Base-by-base conservation (phyloP, 2,888 invertebrate genomes). In the Norana najaformis region DNA sequence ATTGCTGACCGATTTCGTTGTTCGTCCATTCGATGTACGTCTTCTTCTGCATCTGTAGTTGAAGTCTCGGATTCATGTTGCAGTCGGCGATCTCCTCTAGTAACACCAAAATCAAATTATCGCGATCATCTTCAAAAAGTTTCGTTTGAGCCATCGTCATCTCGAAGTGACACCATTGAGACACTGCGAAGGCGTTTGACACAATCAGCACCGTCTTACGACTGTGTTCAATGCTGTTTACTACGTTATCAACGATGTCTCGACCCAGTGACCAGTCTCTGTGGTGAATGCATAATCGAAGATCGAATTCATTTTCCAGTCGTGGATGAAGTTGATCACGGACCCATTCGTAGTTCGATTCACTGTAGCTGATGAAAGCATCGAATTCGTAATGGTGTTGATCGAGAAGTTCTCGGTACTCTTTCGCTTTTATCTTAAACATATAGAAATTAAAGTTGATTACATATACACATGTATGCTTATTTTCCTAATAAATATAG, bases 141-240 rank as follows among this genome's bases (percentile, higher is more conserved):
- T 93, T 92, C 93, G 96, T 96, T 91, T 97, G 96, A 0, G 96
- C 97, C 88, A 97, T 93, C 92, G 96, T 96, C 96, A 97, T 96
- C 94, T 97, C 97, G 92, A 96, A 97, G 92, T 96, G 96, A 92
- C 97, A 97, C 97, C 97, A 97, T 92, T 96, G 96, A 92, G 96
- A 97, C 18, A 96, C 94, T 16, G 96, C 94, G 93, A 97, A 97
- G 92, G 95, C 95, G 83, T 96, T 95, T 0, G 97, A 96, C 30
- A 97, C 95, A 20, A 97, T 95, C 90, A 97, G 94, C 94, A 97
- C 95, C 0, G 97, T 96, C 11, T 96, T 96, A 35, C 96, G 95
- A 0, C 97, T 97, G 1, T 96, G 95, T 92, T 96, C 96, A 96
- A 97, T 96, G 93, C 96, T 96, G 0, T 96, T 96, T 0, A 96